phyloP scores from a whole-genome alignment of 1,140 invertebrate species.

The Paracyclopina nana region DNA sequence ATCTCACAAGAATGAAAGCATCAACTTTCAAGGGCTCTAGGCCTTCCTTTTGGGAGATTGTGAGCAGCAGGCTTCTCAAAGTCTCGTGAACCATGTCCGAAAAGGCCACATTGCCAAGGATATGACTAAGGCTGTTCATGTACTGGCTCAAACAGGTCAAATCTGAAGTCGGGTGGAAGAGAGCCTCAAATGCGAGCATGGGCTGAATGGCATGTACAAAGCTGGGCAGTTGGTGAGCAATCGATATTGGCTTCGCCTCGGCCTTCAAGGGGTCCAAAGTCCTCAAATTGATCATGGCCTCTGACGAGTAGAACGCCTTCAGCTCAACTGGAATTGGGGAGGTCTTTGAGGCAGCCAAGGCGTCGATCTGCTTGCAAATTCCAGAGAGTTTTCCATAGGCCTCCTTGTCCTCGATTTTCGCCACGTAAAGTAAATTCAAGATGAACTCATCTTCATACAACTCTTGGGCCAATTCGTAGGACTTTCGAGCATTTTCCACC shows the following conservation, averaged over 20 bases:
- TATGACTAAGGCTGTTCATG: not conserved
- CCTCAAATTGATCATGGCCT: not conserved
- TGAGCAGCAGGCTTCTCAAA: not conserved
- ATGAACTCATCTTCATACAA: not conserved
- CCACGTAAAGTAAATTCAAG: not conserved
- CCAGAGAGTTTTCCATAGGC: not conserved
- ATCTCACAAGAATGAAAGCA: not conserved
- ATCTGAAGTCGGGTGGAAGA: conserved; percentile 2
- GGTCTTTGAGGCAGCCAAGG: not conserved
- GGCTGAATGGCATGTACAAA: not conserved
- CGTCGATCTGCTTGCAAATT: not conserved
- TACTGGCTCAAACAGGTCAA: not conserved
- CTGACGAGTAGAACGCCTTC: not conserved
- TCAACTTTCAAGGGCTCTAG: not conserved
- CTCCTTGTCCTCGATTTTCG: not conserved
- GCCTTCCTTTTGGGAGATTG: not conserved
- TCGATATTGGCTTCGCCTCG: not conserved
- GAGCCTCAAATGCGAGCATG: conserved; percentile 1
- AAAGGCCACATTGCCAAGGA: not conserved
- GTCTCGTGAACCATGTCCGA: not conserved
- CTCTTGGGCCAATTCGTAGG: not conserved
- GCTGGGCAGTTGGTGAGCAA: too few relatives aligned
- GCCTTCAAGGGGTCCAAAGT: not conserved
- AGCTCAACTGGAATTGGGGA: not conserved
- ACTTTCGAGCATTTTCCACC: not conserved